These are phyloP conservation scores for Cephus sareptanus DNA, from an alignment of 2,888 invertebrate genomes.

Conservation along the genomic window DNA sequence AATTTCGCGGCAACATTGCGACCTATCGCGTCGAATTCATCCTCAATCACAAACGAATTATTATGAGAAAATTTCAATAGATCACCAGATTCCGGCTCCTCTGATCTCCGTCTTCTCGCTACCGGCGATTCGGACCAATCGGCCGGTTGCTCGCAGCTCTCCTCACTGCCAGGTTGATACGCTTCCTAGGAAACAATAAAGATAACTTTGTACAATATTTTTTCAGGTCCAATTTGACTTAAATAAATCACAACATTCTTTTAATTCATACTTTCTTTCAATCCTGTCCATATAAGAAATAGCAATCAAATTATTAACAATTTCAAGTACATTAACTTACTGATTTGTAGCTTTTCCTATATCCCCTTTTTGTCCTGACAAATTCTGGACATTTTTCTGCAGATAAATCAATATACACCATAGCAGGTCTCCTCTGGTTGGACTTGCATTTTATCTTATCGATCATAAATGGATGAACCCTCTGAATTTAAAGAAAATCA, in stretches of 20 bases:
- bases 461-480: constrained; percentile 60
- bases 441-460: constrained; percentile 63
- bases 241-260: neutral
- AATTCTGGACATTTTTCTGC: constrained; percentile 55
- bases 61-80: constrained; percentile 49
- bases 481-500: constrained; percentile 42
- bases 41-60: constrained; percentile 53
- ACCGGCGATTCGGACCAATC: constrained; percentile 48
- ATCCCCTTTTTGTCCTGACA: constrained; percentile 52
- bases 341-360: constrained; percentile 54
- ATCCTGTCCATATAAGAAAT: neutral
- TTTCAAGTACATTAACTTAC: constrained; percentile 24
- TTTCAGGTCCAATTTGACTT: neutral
- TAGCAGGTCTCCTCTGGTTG: constrained; percentile 61
- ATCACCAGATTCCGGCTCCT: constrained; percentile 52
- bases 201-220: neutral
- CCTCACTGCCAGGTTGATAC: constrained; percentile 45
- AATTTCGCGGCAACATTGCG: constrained; percentile 64
- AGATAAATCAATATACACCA: constrained; percentile 58
- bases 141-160: constrained; percentile 34
- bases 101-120: constrained; percentile 44
- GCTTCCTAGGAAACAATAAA: constrained; percentile 46
- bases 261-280: neutral
- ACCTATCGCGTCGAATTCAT: constrained; percentile 64
- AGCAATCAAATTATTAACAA: neutral